These are phyloP conservation scores for Lutraria rhynchaena DNA, from an alignment of 1,140 invertebrate genomes.

Conservation along the genomic window DNA sequence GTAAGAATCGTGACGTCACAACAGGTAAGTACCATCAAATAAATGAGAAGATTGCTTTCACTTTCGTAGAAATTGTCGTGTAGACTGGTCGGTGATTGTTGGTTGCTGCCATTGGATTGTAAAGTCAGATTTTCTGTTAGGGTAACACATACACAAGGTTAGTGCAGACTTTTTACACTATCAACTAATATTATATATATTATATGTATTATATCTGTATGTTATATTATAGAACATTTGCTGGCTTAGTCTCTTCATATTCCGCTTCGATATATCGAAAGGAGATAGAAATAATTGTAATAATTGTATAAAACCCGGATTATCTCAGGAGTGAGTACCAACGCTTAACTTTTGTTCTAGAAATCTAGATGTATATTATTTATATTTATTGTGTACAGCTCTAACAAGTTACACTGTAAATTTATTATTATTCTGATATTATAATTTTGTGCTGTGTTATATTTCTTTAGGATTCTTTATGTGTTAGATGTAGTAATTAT, in stretches of 20 bases:
- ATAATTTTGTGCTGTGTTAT: too few relatives aligned
- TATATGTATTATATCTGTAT: background rate
- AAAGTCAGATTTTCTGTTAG: conserved; percentile 29
- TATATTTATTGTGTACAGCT: too few relatives aligned
- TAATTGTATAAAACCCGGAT: too few relatives aligned
- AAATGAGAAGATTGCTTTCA: conserved; percentile 53
- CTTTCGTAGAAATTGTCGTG: conserved; percentile 54
- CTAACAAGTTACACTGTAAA: too few relatives aligned
- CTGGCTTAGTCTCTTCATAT: background rate
- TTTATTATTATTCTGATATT: too few relatives aligned
- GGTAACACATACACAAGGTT: conserved; percentile 39
- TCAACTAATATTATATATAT: background rate
- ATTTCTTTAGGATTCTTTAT: too few relatives aligned
- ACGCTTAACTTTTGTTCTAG: too few relatives aligned
- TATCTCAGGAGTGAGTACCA: too few relatives aligned
- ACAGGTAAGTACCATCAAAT: conserved; percentile 45
- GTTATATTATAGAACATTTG: background rate
- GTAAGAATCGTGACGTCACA: conserved; percentile 46
- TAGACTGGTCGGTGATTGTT: conserved; percentile 51
- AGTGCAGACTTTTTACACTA: background rate
- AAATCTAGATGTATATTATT: too few relatives aligned
- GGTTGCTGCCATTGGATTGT: background rate
- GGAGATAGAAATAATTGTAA: too few relatives aligned
- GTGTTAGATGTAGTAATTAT: too few relatives aligned
- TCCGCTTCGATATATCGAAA: too few relatives aligned